Base-by-base conservation (phyloP, 2,113 vertebrate species). In the Regulus satrapa region DNA sequence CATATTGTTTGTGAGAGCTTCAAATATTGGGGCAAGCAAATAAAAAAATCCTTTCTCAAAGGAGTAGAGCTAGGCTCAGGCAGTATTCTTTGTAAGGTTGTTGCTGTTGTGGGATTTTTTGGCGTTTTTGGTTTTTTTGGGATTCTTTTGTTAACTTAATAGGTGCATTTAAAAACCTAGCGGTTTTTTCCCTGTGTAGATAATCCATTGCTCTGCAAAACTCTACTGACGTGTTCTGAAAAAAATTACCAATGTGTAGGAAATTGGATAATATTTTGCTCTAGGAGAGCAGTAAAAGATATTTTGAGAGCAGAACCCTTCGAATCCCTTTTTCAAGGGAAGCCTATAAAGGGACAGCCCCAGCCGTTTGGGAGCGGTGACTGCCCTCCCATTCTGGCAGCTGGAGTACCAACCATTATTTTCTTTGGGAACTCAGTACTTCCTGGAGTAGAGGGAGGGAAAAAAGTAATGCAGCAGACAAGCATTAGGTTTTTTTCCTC, bases 251-350 rank as follows among this genome's bases (percentile, higher is more conserved):
- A 2, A 32, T 16, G 1, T 34, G 3, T 23, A 23, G 61, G 40
- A 74, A 82, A 56, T 5, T 24, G 6, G 6, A 52, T 5, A 12
- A 8, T 34, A 18, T 51, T 74, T 78, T 26, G 25, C 17, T 45
- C 3, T 41, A 11, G 40, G 25, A 86, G 58, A 46, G 23, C 6
- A 54, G 6, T 2, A 0, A 31, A 56, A 38, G 45, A 4, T 61
- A 64, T 15, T 67, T 68, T 34, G 8, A 43, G 4, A 78, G 11
- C 54, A 54, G 6, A 71, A 18, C 3, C 8, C 4, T 38, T 71
- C 0, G 1, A 49, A 17, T 36, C 5, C 40, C 1, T 19, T 46
- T 41, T 61, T 23, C 20, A n/a, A 32, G 17, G 9, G 7, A 23
- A 31, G 21, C 16, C 76, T 71, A 19, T 20, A 32, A 49, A 72